Conservation (phyloP, 2,797 vertebrate genomes). For the Sebastes kiyomatsui region DNA sequence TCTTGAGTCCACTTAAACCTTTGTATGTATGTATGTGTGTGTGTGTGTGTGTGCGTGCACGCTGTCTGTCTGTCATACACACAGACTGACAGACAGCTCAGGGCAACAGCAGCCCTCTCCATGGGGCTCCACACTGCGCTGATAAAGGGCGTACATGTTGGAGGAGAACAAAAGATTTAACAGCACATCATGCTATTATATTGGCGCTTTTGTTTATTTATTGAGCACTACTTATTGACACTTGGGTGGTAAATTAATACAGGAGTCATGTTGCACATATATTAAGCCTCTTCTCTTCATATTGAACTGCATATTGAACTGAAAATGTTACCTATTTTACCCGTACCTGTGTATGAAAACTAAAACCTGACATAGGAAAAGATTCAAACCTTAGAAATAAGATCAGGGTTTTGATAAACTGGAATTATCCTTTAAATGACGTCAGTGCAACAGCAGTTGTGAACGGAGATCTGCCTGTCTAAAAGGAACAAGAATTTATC, state of each 20-base stretch:
- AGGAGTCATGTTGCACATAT: neutral
- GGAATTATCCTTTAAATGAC: neutral
- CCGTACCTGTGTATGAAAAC: neutral
- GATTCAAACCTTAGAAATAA: neutral
- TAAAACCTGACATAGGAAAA: neutral
- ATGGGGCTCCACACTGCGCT: conserved; percentile 1
- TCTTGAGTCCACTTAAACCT: conserved; percentile 20
- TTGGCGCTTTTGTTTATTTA: neutral
- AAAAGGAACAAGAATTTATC: neutral
- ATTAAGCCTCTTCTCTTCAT: neutral
- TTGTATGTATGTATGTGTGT: neutral
- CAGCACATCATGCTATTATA: neutral
- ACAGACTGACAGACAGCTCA: conserved; percentile 23
- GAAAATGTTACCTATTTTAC: neutral
- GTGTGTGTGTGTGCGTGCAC: neutral
- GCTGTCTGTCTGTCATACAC: neutral
- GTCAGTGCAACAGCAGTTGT: neutral
- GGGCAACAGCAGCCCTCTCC: conserved; percentile 45
- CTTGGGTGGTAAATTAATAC: neutral
- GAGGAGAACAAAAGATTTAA: conserved; percentile 43
- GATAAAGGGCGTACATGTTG: conserved; percentile 14
- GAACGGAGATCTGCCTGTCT: neutral
- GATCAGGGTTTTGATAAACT: neutral
- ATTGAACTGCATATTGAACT: neutral
- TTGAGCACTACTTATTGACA: neutral